Conservation (phyloP, 2,888 invertebrate species). For the Rugalucina vietnamica region DNA sequence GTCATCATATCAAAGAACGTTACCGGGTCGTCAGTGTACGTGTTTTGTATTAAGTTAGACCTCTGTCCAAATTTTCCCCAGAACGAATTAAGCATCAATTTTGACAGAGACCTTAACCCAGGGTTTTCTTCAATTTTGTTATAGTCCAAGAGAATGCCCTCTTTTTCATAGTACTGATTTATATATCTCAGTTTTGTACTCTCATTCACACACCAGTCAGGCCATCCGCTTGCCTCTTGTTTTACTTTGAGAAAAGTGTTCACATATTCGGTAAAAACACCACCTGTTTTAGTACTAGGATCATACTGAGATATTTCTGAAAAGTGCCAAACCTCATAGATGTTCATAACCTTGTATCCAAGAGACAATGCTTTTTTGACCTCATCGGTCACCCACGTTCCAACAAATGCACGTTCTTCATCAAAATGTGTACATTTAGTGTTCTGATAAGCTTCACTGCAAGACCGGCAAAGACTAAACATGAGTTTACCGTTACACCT, state of each 20-base stretch:
- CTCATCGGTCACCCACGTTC: slow-evolving; percentile 43
- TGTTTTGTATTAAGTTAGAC: slow-evolving; percentile 20
- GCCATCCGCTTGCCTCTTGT: background rate
- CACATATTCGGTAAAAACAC: slow-evolving; percentile 74
- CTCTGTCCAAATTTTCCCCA: slow-evolving; percentile 44
- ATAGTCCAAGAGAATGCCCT: slow-evolving; percentile 29
- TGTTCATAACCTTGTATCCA: slow-evolving; percentile 22
- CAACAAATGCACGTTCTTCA: slow-evolving; percentile 22
- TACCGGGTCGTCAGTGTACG: background rate
- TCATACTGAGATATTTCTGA: slow-evolving; percentile 26
- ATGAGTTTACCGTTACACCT: background rate
- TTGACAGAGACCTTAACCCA: slow-evolving; percentile 32
- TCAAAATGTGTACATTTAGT: slow-evolving; percentile 19
- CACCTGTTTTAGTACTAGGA: background rate
- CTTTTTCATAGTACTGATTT: background rate
- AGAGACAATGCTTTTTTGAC: slow-evolving; percentile 26
- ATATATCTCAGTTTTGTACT: slow-evolving; percentile 48
- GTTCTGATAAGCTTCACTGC: slow-evolving; percentile 13
- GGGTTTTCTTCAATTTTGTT: slow-evolving; percentile 33
- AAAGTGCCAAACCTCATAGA: slow-evolving; percentile 44
- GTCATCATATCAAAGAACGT: slow-evolving; percentile 34
- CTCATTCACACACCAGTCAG: slow-evolving; percentile 38
- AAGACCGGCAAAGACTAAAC: background rate
- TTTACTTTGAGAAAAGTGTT: background rate
- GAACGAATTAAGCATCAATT: too few relatives aligned